phyloP scores from a whole-genome alignment of 2,113 vertebrate genomes.

The Lipotes vexillifer region DNA sequence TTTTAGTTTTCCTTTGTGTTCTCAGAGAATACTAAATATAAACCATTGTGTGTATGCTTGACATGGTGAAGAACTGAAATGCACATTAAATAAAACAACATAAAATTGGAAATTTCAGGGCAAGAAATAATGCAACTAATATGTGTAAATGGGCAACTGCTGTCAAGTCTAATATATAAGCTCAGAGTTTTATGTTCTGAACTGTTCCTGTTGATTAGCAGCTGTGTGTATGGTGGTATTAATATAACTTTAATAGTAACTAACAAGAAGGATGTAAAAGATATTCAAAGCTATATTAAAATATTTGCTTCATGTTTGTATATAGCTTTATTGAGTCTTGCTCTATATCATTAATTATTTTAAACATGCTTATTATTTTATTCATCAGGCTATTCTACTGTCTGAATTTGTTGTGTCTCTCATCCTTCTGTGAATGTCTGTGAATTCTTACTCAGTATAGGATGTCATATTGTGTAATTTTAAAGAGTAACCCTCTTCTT shows the following conservation, averaged over 20 bases:
- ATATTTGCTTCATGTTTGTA: not conserved
- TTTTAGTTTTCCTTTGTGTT: slow-evolving; percentile 54
- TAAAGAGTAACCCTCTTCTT: not conserved
- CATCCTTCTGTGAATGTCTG: not conserved
- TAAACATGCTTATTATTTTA: not conserved
- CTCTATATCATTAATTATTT: not conserved
- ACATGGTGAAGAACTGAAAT: not conserved
- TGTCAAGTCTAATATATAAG: not conserved
- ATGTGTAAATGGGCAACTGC: not conserved
- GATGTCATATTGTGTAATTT: not conserved
- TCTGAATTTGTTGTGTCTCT: not conserved
- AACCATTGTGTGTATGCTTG: not conserved
- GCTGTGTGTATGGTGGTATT: not conserved
- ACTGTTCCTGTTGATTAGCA: not conserved
- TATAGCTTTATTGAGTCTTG: not conserved
- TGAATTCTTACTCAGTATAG: not conserved
- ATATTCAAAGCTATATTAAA: not conserved
- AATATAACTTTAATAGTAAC: not conserved
- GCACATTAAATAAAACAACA: not conserved
- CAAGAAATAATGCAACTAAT: not conserved
- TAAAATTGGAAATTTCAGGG: slow-evolving; percentile 35
- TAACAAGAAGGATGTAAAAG: not conserved
- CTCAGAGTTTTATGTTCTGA: not conserved
- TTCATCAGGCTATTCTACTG: not conserved
- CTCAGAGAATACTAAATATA: slow-evolving; percentile 52